Conservation (phyloP, 2,888 invertebrate species). For the Rosalia funebris region DNA sequence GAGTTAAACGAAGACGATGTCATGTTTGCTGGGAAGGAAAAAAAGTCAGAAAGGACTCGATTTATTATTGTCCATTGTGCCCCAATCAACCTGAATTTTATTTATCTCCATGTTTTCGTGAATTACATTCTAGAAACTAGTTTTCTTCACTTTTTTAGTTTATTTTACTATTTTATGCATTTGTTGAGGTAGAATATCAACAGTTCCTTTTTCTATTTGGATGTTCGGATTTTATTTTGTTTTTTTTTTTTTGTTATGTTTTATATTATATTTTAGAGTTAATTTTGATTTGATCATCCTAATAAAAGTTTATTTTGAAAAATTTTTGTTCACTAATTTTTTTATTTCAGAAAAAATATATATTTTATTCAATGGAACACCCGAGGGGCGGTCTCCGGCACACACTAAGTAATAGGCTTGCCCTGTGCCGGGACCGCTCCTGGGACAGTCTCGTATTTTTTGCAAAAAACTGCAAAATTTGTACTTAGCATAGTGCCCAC, state of each 20-base stretch:
- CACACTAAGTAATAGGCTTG: constrained; percentile 1
- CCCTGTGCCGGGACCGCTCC: constrained; percentile 5
- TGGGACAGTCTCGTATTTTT: constrained; percentile 7
- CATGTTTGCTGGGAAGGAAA: constrained; percentile 1
- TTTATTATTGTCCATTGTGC: constrained; percentile 10
- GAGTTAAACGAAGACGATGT: neutral
- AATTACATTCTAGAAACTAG: constrained; percentile 5
- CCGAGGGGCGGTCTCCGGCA: constrained; percentile 9
- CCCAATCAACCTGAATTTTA: constrained; percentile 10
- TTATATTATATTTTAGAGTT: neutral
- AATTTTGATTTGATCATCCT: constrained; percentile 4
- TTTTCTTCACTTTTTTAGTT: constrained; percentile 4
- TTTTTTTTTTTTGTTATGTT: constrained; percentile 5
- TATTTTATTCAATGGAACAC: too few relatives aligned
- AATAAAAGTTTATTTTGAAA: constrained; percentile 5
- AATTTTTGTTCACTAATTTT: neutral
- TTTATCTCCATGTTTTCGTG: constrained; percentile 1
- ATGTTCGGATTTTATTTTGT: constrained; percentile 5
- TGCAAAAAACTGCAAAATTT: constrained; percentile 10
- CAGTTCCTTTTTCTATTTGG: too few relatives aligned
- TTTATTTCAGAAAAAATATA: too few relatives aligned
- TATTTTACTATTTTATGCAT: constrained; percentile 4
- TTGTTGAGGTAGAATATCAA: too few relatives aligned
- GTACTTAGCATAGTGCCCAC: constrained; percentile 3
- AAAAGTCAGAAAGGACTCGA: constrained; percentile 1